Base-by-base conservation (phyloP, 2,888 invertebrate species). In the Dryococelus australis region DNA sequence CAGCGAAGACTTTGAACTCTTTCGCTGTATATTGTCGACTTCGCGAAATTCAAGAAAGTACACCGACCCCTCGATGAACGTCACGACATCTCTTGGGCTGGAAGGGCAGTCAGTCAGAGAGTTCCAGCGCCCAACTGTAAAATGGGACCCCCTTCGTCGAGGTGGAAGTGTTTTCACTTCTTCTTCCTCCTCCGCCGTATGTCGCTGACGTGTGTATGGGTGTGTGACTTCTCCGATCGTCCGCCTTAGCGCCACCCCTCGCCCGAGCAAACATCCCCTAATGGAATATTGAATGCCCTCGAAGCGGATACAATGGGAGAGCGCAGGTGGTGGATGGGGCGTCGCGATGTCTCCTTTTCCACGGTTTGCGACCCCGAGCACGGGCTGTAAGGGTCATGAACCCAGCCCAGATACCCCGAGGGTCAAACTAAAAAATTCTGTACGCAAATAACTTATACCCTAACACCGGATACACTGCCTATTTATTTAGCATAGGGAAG, bases 231-330 rank as follows among this genome's bases (percentile, higher is more conserved):
- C 65, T 65, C n/a, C 24, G 20, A 24, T 65, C 65, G 24, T 2
- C n/a, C n/a, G 65, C 65, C 65, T 65, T 65, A 65, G n/a, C 65
- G 65, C 65, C n/a, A 8, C 8, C n/a, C n/a, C n/a, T 24, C 65
- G 10, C 65, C 47, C 10, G 65, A n/a, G 65, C 65, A 65, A 65
- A 65, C 65, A 65, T 65, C 65, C 65, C 65, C 65, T 65, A 65
- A 65, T 65, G 65, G 65, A 65, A 65, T 65, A 65, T 65, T 24
- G 65, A 65, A 65, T 65, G 65, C n/a, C 65, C n/a, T 65, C 65
- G 24, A 20, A 65, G 65, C 65, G 65, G 65, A 65, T 65, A 65
- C 65, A 65, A 65, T 65, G 65, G 65, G 20, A 24, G 65, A 24
- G 20, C n/a, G 65, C 65, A 65, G 65, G 47, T 2, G 47, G 8